Evolutionary conservation across 2,113 vertebrate genomes (phyloP).

Genomic region (Mungos mungo): DNA sequence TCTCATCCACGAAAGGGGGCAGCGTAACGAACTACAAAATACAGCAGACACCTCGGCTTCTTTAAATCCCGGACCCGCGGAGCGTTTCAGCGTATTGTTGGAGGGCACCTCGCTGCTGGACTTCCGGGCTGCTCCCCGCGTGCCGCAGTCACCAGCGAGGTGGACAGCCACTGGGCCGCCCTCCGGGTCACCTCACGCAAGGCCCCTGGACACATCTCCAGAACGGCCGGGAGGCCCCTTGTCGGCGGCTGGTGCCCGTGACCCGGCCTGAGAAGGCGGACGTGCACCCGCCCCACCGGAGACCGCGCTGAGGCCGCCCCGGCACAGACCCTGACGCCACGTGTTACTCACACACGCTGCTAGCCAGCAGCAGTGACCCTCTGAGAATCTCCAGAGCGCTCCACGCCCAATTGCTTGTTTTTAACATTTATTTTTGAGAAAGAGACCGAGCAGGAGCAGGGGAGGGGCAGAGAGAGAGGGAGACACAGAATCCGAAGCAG

Average conservation of each 20-base stretch:
- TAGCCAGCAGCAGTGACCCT: neutral
- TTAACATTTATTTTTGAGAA: too few relatives aligned
- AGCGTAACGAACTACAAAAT: neutral
- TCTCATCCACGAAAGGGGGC: neutral
- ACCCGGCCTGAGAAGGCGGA: too few relatives aligned
- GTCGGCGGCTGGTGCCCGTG: too few relatives aligned
- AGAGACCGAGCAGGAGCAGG: too few relatives aligned
- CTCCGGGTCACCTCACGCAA: neutral
- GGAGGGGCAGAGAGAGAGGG: too few relatives aligned
- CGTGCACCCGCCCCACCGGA: neutral
- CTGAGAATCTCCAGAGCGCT: neutral
- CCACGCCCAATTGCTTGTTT: neutral
- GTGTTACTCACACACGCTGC: too few relatives aligned
- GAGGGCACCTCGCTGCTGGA: fast-evolving
- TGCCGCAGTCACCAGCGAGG: fast-evolving
- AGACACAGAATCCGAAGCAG: too few relatives aligned
- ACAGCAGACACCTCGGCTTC: too few relatives aligned
- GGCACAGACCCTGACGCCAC: fast-evolving
- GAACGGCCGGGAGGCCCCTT: too few relatives aligned
- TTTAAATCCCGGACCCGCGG: too few relatives aligned
- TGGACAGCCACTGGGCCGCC: fast-evolving
- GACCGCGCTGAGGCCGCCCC: neutral
- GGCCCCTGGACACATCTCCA: neutral
- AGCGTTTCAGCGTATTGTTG: neutral
- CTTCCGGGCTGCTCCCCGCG: neutral